These are phyloP conservation scores for Papilio polytes DNA, from an alignment of 1,140 invertebrate species.

Conservation along the genomic window DNA sequence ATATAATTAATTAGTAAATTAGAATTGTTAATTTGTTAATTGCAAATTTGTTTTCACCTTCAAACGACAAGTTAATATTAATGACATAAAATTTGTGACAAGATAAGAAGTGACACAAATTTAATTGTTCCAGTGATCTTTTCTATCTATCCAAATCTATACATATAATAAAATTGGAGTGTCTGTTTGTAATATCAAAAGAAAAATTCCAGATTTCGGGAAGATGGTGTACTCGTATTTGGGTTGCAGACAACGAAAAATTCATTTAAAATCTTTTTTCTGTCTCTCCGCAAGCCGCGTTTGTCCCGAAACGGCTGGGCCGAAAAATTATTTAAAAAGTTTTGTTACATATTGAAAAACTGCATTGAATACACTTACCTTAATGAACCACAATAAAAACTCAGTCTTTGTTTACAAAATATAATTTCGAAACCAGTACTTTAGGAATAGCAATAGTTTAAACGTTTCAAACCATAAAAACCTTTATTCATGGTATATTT, in stretches of 20 bases:
- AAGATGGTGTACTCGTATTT: too few species aligned
- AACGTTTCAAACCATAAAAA: conserved; percentile 62
- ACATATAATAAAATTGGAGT: too few species aligned
- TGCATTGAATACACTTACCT: too few species aligned
- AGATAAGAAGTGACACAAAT: background rate
- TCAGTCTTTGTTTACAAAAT: background rate
- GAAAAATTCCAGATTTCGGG: too few species aligned
- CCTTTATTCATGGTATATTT: conserved; percentile 67
- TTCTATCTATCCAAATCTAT: background rate
- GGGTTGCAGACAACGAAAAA: too few species aligned
- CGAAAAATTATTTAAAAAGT: too few species aligned
- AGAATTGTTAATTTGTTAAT: conserved; percentile 21
- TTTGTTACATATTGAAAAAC: too few species aligned
- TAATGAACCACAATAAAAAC: too few species aligned
- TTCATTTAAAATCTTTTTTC: too few species aligned
- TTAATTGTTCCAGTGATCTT: conserved; percentile 1
- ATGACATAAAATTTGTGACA: background rate
- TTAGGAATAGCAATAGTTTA: conserved; percentile 55
- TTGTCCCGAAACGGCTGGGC: too few species aligned
- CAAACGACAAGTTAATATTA: background rate
- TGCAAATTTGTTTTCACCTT: conserved; percentile 8
- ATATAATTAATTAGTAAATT: background rate
- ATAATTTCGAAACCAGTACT: conserved; percentile 40
- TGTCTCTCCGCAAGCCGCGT: too few species aligned
- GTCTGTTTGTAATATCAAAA: too few species aligned